phyloP scores from a whole-genome alignment of 2,888 invertebrate genomes.

The Trypoxylon attenuatum region DNA sequence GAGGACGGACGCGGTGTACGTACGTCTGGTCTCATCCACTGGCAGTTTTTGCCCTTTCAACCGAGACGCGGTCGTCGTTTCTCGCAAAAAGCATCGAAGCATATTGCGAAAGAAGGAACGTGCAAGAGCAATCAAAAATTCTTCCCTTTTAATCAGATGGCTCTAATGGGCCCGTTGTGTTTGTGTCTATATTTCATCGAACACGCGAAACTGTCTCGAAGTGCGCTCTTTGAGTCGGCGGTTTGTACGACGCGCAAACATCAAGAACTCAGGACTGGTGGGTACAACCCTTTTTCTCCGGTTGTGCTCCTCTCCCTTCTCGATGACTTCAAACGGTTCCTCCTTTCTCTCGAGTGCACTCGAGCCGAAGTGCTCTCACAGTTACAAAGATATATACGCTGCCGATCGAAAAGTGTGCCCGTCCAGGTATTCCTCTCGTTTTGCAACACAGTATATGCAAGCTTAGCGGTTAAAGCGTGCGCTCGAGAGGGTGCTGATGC shows the following conservation, averaged over 20 bases:
- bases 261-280: slow-evolving; percentile 28
- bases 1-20: too few relatives aligned
- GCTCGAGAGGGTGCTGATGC: slow-evolving; percentile 33
- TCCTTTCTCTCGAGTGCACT: slow-evolving; percentile 49
- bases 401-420: slow-evolving; percentile 44
- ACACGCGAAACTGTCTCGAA: slow-evolving; percentile 22
- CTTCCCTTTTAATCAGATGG: slow-evolving; percentile 29
- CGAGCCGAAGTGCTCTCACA: slow-evolving; percentile 51
- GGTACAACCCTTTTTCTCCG: background rate
- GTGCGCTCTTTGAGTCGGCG: slow-evolving; percentile 38
- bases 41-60: background rate
- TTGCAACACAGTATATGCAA: slow-evolving; percentile 14
- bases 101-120: too few relatives aligned
- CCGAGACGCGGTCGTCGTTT: too few relatives aligned
- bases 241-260: slow-evolving; percentile 45
- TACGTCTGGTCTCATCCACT: background rate
- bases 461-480: slow-evolving; percentile 34
- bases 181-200: slow-evolving; percentile 21
- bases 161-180: slow-evolving; percentile 27
- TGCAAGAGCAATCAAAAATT: slow-evolving; percentile 6
- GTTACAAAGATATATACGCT: slow-evolving; percentile 52
- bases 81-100: too few relatives aligned
- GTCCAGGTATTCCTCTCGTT: slow-evolving; percentile 24
- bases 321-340: slow-evolving; percentile 56
- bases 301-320: slow-evolving; percentile 17